Percentiles rank a stretch among this genome's conserved stretches.
phyloP scores from a whole-genome alignment of 1,140 invertebrate genomes.

The Batillaria attramentaria region DNA sequence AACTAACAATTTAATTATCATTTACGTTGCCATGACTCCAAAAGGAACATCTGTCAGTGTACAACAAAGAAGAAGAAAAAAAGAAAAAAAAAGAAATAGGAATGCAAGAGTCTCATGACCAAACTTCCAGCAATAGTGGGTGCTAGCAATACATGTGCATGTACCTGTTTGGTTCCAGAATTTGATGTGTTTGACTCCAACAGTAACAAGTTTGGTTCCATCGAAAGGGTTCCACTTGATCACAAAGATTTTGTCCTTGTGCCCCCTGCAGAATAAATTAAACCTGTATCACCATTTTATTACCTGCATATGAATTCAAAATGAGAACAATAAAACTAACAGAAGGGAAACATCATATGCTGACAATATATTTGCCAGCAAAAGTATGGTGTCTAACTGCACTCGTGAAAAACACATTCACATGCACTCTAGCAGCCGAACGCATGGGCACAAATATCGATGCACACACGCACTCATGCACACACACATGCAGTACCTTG shows the following conservation, averaged over 20 bases:
- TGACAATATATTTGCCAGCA: background rate
- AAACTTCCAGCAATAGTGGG: too few species aligned
- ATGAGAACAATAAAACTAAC: background rate
- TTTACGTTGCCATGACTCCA: too few species aligned
- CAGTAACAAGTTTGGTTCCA: slow-evolving; percentile 66
- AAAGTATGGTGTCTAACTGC: too few species aligned
- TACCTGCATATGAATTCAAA: background rate
- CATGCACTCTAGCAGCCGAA: too few species aligned
- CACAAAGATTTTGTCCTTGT: slow-evolving; percentile 73
- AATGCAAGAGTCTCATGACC: too few species aligned
- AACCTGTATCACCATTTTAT: background rate
- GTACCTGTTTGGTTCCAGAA: slow-evolving; percentile 73
- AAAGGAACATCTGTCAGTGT: too few species aligned
- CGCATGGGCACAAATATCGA: background rate
- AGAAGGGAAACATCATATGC: background rate
- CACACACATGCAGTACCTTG: slow-evolving; percentile 55
- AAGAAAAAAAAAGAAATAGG: too few species aligned
- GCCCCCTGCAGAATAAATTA: slow-evolving; percentile 59
- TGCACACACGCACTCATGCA: background rate
- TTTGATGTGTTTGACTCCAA: slow-evolving; percentile 72
- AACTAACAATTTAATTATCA: too few species aligned
- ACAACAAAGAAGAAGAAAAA: too few species aligned
- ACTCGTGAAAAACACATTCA: too few species aligned
- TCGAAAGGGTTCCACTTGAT: slow-evolving; percentile 72
- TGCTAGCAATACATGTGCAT: too few species aligned